A percentile compares a stretch with the other conserved stretches of the same genome.
Conservation (phyloP, 1,140 invertebrate genomes). For the Ceratina calcarata region DNA sequence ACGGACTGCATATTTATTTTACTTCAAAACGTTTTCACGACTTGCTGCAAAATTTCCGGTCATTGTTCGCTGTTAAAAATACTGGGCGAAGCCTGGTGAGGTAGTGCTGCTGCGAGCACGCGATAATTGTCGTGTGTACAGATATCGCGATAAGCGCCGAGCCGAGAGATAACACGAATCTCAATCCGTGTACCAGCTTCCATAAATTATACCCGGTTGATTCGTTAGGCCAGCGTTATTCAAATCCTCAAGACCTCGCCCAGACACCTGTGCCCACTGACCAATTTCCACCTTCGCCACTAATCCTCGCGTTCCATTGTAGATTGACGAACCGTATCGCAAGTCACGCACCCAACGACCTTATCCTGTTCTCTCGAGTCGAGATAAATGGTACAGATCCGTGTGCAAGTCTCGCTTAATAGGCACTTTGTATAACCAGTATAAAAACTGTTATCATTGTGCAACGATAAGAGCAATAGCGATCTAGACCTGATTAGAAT, state of each 20-base stretch:
- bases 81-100: no score
- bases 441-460: background rate
- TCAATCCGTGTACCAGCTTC: constrained; percentile 7
- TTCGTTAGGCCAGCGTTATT: constrained; percentile 29
- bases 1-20: no score
- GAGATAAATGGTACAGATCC: background rate
- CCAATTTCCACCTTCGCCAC: constrained; percentile 15
- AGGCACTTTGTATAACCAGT: background rate
- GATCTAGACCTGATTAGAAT: no score
- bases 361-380: constrained; percentile 52
- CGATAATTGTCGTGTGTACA: constrained; percentile 39
- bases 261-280: constrained; percentile 16
- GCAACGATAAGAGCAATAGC: no score
- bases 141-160: constrained; percentile 22
- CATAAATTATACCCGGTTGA: background rate
- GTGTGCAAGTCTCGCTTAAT: constrained; percentile 7
- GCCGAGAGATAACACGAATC: constrained; percentile 14
- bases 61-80: no score
- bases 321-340: constrained; percentile 40
- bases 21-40: no score
- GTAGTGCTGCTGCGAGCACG: no score
- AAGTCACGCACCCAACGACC: constrained; percentile 51
- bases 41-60: no score
- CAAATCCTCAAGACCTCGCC: background rate
- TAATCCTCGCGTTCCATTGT: constrained; percentile 15